Percentiles rank a stretch among this genome's conserved stretches.
phyloP scores from a whole-genome alignment of 1,140 invertebrate genomes.

The Caenorhabditis elegans region DNA sequence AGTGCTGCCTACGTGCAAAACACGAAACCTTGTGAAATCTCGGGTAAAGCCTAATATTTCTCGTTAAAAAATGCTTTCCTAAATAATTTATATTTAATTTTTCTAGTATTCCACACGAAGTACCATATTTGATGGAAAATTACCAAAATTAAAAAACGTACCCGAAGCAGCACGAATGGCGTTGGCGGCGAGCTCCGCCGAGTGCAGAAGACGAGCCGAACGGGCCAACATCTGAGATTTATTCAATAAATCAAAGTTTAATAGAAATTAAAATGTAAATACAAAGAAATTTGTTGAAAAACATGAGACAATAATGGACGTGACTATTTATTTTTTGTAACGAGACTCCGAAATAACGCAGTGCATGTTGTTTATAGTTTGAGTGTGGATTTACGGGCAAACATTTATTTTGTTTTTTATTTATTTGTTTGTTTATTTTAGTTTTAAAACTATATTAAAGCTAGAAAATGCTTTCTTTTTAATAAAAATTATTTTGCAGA shows the following conservation, averaged over 20 bases:
- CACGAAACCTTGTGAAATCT: too few species aligned
- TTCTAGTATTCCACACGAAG: too few species aligned
- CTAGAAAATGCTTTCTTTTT: too few species aligned
- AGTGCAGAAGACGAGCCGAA: not conserved
- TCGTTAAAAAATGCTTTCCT: too few species aligned
- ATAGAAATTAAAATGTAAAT: not conserved
- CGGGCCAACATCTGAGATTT: conserved; percentile 23
- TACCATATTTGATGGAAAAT: too few species aligned
- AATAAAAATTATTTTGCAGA: not conserved
- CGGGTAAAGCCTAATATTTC: too few species aligned
- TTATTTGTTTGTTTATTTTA: too few species aligned
- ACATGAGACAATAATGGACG: not conserved
- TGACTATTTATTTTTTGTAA: not conserved
- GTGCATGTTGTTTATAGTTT: not conserved
- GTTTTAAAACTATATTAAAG: not conserved
- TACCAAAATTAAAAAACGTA: not conserved
- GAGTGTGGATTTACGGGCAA: not conserved
- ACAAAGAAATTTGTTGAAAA: not conserved
- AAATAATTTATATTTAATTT: too few species aligned
- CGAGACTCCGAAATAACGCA: not conserved
- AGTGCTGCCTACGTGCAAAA: too few species aligned
- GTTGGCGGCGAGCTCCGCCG: conserved; percentile 13
- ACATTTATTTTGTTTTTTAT: too few species aligned
- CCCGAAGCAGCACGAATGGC: conserved; percentile 7
- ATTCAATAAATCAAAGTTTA: not conserved